These are phyloP conservation scores for Bhutanitis thaidina DNA, from an alignment of 2,888 invertebrate species.

Conservation along the genomic window DNA sequence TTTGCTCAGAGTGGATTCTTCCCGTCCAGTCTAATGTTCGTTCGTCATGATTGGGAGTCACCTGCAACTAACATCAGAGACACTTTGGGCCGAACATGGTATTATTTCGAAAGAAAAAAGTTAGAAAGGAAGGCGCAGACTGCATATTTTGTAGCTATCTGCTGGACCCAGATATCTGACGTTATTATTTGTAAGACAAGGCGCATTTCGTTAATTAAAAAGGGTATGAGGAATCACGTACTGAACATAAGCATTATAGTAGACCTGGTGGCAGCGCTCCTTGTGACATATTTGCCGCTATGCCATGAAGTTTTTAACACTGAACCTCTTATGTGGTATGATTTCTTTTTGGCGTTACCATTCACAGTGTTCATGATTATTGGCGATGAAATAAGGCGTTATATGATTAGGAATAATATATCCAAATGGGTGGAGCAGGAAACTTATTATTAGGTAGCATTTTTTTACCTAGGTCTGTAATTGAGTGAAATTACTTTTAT, in stretches of 20 bases:
- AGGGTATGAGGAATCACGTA: constrained; percentile 87
- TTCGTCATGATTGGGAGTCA: constrained; percentile 86
- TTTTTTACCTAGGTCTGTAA: background rate
- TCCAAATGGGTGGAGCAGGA: constrained; percentile 87
- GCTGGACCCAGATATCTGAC: constrained; percentile 88
- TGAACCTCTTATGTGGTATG: constrained; percentile 83
- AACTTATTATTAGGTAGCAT: constrained; percentile 80
- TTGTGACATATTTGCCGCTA: constrained; percentile 84
- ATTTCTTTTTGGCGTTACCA: constrained; percentile 86
- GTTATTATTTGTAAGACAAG: constrained; percentile 89
- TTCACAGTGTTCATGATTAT: constrained; percentile 87
- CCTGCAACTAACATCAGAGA: constrained; percentile 82
- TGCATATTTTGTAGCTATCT: constrained; percentile 88
- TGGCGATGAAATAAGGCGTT: constrained; percentile 87
- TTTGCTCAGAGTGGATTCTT: constrained; percentile 90
- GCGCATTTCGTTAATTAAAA: constrained; percentile 85
- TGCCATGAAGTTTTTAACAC: constrained; percentile 85
- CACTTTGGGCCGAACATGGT: constrained; percentile 89
- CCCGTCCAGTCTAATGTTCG: constrained; percentile 82
- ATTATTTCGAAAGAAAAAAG: constrained; percentile 82
- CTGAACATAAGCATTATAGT: constrained; percentile 81
- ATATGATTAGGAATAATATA: constrained; percentile 82
- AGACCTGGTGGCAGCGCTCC: constrained; percentile 82
- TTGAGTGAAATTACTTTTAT: background rate
- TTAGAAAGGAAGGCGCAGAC: constrained; percentile 88